Evolutionary conservation across 2,888 invertebrate species (phyloP).

Genomic region (Aphodius granarius): DNA sequence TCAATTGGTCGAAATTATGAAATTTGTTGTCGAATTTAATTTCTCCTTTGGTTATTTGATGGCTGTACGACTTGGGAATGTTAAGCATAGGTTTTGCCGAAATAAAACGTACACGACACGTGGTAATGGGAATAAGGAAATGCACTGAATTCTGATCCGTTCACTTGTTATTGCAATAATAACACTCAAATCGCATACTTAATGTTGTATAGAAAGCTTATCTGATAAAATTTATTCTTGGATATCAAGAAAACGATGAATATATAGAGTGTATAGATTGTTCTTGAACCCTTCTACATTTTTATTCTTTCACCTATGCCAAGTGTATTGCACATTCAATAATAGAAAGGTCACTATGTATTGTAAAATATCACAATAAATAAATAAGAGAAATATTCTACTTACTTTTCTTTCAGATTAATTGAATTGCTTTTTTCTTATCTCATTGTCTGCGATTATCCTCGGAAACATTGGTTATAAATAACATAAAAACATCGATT

Average conservation of each 20-base stretch:
- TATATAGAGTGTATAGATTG: not conserved
- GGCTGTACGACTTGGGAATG: too few relatives aligned
- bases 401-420: too few relatives aligned
- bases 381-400: too few relatives aligned
- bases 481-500: too few relatives aligned
- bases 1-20: too few relatives aligned
- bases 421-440: too few relatives aligned
- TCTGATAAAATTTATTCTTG: not conserved
- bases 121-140: not conserved
- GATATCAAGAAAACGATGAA: not conserved
- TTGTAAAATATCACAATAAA: too few relatives aligned
- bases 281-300: not conserved
- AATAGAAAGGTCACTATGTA: not conserved
- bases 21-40: too few relatives aligned
- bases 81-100: not conserved
- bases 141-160: not conserved
- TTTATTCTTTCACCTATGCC: not conserved
- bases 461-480: too few relatives aligned
- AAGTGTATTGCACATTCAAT: not conserved
- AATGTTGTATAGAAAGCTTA: not conserved
- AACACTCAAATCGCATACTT: too few relatives aligned
- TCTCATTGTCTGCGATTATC: too few relatives aligned
- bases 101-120: not conserved
- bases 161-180: not conserved
- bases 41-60: too few relatives aligned